phyloP scores from a whole-genome alignment of 2,113 vertebrate genomes.

The Microcebus ravelobensis region DNA sequence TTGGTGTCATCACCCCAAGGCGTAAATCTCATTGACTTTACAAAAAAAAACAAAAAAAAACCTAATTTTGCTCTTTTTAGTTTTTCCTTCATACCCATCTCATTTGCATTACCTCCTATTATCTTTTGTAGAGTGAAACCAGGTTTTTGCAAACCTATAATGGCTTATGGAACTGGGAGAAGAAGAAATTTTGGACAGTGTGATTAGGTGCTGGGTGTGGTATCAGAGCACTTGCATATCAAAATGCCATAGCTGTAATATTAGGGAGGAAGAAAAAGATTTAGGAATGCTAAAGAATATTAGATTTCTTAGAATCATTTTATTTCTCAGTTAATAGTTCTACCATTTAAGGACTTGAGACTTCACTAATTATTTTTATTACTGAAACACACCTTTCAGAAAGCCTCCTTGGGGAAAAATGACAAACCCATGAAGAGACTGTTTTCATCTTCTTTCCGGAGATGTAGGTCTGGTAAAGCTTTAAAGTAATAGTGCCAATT shows the following conservation, averaged over 20 bases:
- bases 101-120: too few species aligned
- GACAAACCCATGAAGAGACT: background rate
- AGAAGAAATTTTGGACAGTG: background rate
- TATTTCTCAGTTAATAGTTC: background rate
- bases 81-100: too few species aligned
- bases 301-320: background rate
- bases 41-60: too few species aligned
- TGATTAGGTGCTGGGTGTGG: background rate
- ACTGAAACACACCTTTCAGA: background rate
- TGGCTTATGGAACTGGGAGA: background rate
- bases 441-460: background rate
- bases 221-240: background rate
- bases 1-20: too few species aligned
- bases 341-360: background rate
- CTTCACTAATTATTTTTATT: background rate
- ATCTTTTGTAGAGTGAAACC: too few species aligned
- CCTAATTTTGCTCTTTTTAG: too few species aligned
- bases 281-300: background rate
- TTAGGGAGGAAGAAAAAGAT: background rate
- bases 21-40: too few species aligned
- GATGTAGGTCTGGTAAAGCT: background rate
- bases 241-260: background rate
- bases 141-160: background rate
- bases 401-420: background rate
- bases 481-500: background rate